Evolutionary conservation across 2,888 invertebrate species (phyloP), one percentile per base, ranked within the genome.

Genomic region (Cylindroiulus punctatus): DNA sequence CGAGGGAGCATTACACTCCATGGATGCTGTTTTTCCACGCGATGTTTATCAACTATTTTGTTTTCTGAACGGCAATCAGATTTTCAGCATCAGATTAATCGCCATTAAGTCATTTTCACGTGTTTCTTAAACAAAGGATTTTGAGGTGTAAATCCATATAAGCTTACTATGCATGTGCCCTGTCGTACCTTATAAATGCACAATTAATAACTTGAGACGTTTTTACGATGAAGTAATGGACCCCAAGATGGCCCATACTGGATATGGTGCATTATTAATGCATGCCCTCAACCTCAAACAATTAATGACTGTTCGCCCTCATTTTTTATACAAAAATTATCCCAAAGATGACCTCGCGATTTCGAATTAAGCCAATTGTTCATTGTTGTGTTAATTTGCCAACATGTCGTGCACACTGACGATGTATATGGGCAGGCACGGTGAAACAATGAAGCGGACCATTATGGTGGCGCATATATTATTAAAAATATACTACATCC

Each of bases 311-410:
- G 65, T 65, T 65, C 65, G 65, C 65, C 65, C 65, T 26, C 65
- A 65, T 65, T 65, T 65, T 65, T 65, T 65, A 26, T 65, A n/a
- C 0, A 65, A 65, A 65, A 65, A 65, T 65, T 26, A 65, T 65
- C 65, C 65, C 65, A 65, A 26, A 65, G 65, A 65, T 65, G 65
- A 65, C 65, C 65, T 65, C 65, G 65, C 65, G 65, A 65, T 65
- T 65, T 65, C 65, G 26, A 65, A 65, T 65, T 65, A 65, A 65
- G 22, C 65, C 65, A 65, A 65, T 65, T 65, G 65, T 65, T 65
- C 65, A 65, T 65, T 65, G 65, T 65, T 65, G 65, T 65, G 65
- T 65, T 65, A 65, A 65, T 65, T 65, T 65, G 65, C 65, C 22
- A 65, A 65, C 65, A 65, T 65, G 65, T 65, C 65, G 65, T 65